These are phyloP conservation scores for Drosophila nigricruria DNA, from an alignment of 2,888 invertebrate genomes.

Conservation along the genomic window DNA sequence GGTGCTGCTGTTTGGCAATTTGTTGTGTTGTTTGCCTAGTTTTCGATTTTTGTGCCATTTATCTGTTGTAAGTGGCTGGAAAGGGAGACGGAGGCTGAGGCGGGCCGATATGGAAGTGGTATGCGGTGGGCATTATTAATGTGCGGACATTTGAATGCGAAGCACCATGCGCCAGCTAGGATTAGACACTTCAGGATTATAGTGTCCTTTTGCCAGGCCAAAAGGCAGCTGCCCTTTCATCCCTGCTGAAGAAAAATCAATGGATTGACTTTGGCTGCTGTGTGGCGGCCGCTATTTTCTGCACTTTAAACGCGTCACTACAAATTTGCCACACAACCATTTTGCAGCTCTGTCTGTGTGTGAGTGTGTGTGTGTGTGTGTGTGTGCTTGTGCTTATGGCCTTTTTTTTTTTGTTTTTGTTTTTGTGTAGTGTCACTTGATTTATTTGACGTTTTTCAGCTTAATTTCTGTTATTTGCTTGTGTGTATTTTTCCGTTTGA, in stretches of 20 bases:
- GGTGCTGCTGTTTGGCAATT: conserved; percentile 55
- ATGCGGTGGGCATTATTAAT: conserved; percentile 67
- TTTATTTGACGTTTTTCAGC: conserved; percentile 65
- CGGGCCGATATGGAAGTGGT: conserved; percentile 23
- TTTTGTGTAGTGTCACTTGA: conserved; percentile 60
- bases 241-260: conserved; percentile 66
- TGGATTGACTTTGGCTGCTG: conserved; percentile 72
- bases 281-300: conserved; percentile 58
- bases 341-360: conserved; percentile 11
- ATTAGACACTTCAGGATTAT: conserved; percentile 31
- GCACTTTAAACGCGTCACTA: conserved; percentile 76
- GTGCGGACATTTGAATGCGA: conserved; percentile 60
- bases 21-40: conserved; percentile 60
- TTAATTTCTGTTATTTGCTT: conserved; percentile 54
- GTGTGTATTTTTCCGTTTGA: not conserved
- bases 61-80: conserved; percentile 57
- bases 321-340: conserved; percentile 53
- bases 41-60: conserved; percentile 63
- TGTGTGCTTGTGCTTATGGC: conserved; percentile 24
- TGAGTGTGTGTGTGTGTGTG: conserved; percentile 20
- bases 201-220: conserved; percentile 7
- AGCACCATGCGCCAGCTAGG: conserved; percentile 45
- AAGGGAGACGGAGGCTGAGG: not conserved
- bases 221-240: not conserved
- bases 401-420: conserved; percentile 30